phyloP scores from a whole-genome alignment of 1,140 invertebrate genomes.

The Philopotamus ludificatus region DNA sequence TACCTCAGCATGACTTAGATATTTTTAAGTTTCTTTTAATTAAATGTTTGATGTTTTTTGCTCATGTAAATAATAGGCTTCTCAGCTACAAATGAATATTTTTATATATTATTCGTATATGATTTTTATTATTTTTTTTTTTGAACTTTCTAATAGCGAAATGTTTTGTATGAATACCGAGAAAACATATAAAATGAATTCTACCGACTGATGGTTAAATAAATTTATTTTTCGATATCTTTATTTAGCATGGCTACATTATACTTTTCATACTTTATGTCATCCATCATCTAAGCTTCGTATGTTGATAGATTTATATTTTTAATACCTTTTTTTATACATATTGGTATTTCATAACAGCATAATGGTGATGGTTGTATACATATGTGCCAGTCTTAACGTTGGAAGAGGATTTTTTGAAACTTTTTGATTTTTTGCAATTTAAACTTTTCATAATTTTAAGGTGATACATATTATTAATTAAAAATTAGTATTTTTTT shows the following conservation, averaged over 20 bases:
- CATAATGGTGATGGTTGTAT: conserved; percentile 42
- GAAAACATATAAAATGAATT: neutral
- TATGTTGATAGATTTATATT: conserved; percentile 36
- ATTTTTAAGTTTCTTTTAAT: conserved; percentile 11
- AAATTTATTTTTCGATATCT: conserved; percentile 4
- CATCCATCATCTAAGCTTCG: conserved; percentile 39
- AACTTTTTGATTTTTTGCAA: too few relatives aligned
- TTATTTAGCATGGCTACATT: conserved; percentile 25
- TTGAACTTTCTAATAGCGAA: neutral
- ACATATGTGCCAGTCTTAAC: too few relatives aligned
- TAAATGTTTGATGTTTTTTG: conserved; percentile 24
- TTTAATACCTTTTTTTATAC: conserved; percentile 19
- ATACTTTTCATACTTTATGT: conserved; percentile 16
- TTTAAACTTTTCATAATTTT: too few relatives aligned
- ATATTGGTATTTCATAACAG: conserved; percentile 31
- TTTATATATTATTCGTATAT: neutral
- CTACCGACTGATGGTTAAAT: neutral
- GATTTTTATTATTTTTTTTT: conserved; percentile 2
- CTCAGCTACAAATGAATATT: too few relatives aligned
- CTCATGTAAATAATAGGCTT: conserved; percentile 22
- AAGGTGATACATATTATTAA: too few relatives aligned
- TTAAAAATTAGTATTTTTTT: too few relatives aligned
- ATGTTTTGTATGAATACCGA: neutral
- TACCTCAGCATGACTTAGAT: conserved; percentile 15
- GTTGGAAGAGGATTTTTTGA: too few relatives aligned